Evolutionary conservation across 2,888 invertebrate species (phyloP).

Genomic region (Bembecia ichneumoniformis): DNA sequence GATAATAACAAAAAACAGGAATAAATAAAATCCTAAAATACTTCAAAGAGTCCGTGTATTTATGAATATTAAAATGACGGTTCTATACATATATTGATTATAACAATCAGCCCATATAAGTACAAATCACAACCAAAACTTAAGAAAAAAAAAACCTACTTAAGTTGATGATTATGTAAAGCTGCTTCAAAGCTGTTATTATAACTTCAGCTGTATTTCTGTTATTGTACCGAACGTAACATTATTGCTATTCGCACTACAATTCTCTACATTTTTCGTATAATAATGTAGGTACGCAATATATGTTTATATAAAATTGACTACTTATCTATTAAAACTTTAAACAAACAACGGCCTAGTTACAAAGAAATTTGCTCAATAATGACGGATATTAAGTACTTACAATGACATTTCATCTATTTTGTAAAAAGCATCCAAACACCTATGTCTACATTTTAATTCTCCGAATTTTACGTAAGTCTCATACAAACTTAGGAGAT

Average conservation of each 20-base stretch:
- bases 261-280: slow-evolving; percentile 23
- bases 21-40: slow-evolving; percentile 6
- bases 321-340: slow-evolving; percentile 46
- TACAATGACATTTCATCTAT: slow-evolving; percentile 26
- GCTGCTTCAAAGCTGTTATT: slow-evolving; percentile 22
- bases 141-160: slow-evolving; percentile 17
- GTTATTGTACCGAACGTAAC: slow-evolving; percentile 12
- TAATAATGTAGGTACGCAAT: too few relatives aligned
- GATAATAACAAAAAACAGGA: background rate
- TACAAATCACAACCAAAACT: slow-evolving; percentile 53
- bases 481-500: slow-evolving; percentile 31
- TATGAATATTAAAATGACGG: slow-evolving; percentile 9
- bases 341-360: slow-evolving; percentile 29
- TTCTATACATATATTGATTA: slow-evolving; percentile 36
- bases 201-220: background rate
- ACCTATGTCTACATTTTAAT: slow-evolving; percentile 45
- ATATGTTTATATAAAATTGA: slow-evolving; percentile 44
- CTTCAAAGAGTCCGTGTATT: slow-evolving; percentile 16
- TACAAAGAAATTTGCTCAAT: slow-evolving; percentile 35
- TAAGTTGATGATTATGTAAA: slow-evolving; percentile 7
- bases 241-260: slow-evolving; percentile 30
- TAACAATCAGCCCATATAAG: slow-evolving; percentile 43
- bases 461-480: slow-evolving; percentile 30
- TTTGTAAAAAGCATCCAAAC: slow-evolving; percentile 70
- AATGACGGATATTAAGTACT: slow-evolving; percentile 47